Percentiles rank a stretch among this genome's conserved stretches.
These are phyloP conservation scores for Aphyosemion australe DNA, from an alignment of 2,113 vertebrate genomes.

Conservation along the genomic window DNA sequence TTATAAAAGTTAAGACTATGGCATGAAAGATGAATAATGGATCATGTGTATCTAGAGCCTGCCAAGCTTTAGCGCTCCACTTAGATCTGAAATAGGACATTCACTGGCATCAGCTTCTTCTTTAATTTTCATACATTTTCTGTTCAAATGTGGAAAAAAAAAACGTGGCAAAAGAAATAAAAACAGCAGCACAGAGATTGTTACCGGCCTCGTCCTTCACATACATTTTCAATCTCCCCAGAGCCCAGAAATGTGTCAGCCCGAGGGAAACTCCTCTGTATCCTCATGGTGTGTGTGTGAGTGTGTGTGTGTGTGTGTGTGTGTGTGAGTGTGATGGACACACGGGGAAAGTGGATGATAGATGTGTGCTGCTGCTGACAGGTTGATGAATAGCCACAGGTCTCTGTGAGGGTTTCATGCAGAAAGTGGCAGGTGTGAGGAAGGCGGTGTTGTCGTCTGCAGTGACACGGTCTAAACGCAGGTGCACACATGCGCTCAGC, in stretches of 20 bases:
- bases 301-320: neutral
- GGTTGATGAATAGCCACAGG: constrained; percentile 55
- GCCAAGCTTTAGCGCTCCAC: constrained; percentile 14
- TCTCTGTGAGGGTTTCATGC: constrained; percentile 42
- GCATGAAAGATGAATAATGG: constrained; percentile 55
- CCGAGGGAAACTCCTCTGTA: constrained; percentile 21
- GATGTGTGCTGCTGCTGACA: constrained; percentile 61
- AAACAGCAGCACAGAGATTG: constrained; percentile 35
- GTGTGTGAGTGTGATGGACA: neutral
- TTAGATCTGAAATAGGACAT: constrained; percentile 31
- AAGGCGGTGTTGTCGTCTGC: constrained; percentile 37
- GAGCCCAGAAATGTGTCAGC: constrained; percentile 30
- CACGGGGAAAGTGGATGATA: constrained; percentile 35
- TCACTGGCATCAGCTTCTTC: constrained; percentile 39
- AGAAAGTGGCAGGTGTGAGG: constrained; percentile 45
- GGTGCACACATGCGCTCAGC: constrained; percentile 4
- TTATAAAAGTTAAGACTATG: constrained; percentile 17
- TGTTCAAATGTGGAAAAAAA: constrained; percentile 12
- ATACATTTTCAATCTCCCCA: constrained; percentile 29
- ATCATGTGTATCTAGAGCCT: constrained; percentile 7
- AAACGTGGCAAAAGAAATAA: constrained; percentile 29
- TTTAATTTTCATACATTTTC: constrained; percentile 23
- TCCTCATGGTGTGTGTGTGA: constrained; percentile 9
- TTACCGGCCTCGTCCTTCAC: constrained; percentile 52
- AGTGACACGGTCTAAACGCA: constrained; percentile 27